These are phyloP conservation scores for Gymnobelideus leadbeateri DNA, from an alignment of 2,113 vertebrate species.

Conservation along the genomic window DNA sequence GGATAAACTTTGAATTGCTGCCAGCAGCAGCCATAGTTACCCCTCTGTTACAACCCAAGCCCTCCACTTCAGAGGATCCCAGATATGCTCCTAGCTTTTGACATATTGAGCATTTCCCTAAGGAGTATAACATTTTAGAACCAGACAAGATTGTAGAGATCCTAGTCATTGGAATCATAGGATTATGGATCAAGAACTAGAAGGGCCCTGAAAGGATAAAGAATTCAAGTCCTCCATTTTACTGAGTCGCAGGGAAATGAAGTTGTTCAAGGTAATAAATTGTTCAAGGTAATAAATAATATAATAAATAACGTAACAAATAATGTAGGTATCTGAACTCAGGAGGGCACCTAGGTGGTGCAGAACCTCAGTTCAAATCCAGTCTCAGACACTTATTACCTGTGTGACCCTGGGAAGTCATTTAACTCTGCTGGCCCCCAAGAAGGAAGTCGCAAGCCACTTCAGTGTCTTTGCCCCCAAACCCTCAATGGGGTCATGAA, in stretches of 20 bases:
- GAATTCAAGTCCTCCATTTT: background rate
- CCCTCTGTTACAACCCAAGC: background rate
- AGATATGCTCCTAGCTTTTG: background rate
- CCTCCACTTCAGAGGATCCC: background rate
- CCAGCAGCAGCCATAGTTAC: background rate
- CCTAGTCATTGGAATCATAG: background rate
- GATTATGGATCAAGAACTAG: background rate
- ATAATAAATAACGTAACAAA: background rate
- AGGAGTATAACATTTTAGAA: background rate
- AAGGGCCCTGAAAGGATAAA: background rate
- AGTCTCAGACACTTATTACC: background rate
- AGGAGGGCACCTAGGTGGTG: background rate
- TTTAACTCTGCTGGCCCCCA: background rate
- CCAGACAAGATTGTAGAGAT: background rate
- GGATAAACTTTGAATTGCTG: background rate
- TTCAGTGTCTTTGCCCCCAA: background rate
- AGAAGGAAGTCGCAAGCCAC: background rate
- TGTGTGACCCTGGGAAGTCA: background rate
- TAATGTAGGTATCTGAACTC: background rate
- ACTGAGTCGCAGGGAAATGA: background rate
- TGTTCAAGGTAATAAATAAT: background rate
- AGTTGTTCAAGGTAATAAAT: background rate
- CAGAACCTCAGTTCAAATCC: background rate
- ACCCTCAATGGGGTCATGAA: background rate
- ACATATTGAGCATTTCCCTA: background rate